A percentile compares a stretch with the other conserved stretches of the same genome.
phyloP scores from a whole-genome alignment of 2,797 vertebrate species.

The Graptemys geographica region DNA sequence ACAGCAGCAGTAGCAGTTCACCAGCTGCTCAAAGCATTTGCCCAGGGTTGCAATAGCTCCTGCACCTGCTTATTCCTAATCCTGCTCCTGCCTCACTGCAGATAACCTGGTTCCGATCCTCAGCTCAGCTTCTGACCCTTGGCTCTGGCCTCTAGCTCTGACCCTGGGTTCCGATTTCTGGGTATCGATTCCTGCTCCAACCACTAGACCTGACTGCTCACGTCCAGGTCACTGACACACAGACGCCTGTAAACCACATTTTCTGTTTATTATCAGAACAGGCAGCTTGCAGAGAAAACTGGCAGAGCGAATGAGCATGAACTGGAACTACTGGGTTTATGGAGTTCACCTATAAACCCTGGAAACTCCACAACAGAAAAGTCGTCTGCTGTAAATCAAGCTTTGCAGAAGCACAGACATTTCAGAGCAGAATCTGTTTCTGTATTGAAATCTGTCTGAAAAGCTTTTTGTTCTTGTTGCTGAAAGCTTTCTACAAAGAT shows the following conservation, averaged over 20 bases:
- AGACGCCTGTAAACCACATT: neutral
- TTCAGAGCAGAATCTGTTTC: neutral
- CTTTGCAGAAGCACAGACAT: neutral
- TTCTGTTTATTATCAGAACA: neutral
- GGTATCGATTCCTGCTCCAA: neutral
- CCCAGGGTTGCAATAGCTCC: neutral
- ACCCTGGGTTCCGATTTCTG: neutral
- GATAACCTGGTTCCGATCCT: neutral
- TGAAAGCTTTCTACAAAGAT: neutral
- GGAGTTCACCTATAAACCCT: neutral
- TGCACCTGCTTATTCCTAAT: neutral
- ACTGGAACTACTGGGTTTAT: neutral
- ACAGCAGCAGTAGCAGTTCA: no score
- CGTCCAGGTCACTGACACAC: neutral
- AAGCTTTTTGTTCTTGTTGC: neutral
- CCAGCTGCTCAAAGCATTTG: no score
- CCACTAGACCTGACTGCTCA: neutral
- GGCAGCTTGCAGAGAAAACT: neutral
- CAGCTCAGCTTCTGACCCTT: neutral
- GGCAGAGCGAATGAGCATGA: neutral
- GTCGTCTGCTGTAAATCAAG: neutral
- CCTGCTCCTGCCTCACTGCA: neutral
- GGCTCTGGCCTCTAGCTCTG: neutral
- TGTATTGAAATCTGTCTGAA: neutral
- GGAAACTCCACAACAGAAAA: neutral